Evolutionary conservation across 2,888 invertebrate species (phyloP), one percentile per base, ranked within the genome.

Genomic region (Dicyrtoma fusca): DNA sequence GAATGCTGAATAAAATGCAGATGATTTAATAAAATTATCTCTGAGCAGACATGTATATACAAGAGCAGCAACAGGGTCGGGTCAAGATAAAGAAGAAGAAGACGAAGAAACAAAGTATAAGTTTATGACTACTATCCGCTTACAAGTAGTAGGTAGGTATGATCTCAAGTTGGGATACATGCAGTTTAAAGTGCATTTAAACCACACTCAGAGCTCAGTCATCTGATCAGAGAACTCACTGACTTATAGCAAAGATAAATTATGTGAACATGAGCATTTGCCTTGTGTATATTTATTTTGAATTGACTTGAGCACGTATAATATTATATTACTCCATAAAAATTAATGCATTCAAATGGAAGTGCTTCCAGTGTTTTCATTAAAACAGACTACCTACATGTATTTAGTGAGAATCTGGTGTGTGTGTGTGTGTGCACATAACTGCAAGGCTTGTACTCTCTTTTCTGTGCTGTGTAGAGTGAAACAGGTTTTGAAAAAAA

Each of bases 341-440:
- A 34, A 34, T 34, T 34, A 34, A 34, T 34, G 34, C 34, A 34
- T 34, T 34, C 34, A 34, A 34, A 34, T 34, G 8, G 14, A 66
- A 66, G 53, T 66, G 66, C 66, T 66, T 66, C 66, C 66, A 66
- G 66, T 66, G 66, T 66, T 66, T 66, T 66, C 66, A 53, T 66
- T 66, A 34, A 42, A 34, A 49, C 49, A 66, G 66, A 66, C 53
- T 66, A 51, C 49, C 25, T 49, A 61, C 51, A 49, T 49, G 25
- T 25, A 51, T 51, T 13, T n/a, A 65, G 19, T 55, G 55, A 23
- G 59, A 26, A 14, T 61, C n/a, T 19, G 17, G 51, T 51, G n/a
- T 51, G 6, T 51, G 34, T 26, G 34, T 34, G 23, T 61, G 44
- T 66, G 66, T 51, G 53, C 42, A 66, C 66, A 66, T 66, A 66